phyloP scores from a whole-genome alignment of 2,113 vertebrate genomes.

The Pollimyrus isidori region DNA sequence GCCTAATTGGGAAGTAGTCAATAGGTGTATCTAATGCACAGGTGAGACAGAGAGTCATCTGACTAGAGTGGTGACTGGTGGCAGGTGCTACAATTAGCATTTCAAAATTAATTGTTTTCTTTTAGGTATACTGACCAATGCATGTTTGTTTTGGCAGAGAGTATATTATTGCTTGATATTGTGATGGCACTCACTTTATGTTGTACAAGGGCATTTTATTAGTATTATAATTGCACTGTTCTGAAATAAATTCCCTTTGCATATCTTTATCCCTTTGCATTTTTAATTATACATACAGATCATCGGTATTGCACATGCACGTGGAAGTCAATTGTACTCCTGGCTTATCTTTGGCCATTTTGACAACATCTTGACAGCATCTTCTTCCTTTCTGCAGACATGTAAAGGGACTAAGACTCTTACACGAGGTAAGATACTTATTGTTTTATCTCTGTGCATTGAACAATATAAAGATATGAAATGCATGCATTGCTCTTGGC shows the following conservation, averaged over 20 bases:
- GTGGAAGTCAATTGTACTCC: neutral
- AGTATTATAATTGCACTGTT: neutral
- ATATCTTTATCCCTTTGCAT: neutral
- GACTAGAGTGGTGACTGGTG: too few relatives aligned
- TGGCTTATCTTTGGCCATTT: neutral
- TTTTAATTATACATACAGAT: neutral
- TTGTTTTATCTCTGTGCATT: neutral
- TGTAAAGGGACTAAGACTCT: constrained; percentile 71
- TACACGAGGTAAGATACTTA: constrained; percentile 67
- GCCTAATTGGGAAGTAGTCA: too few relatives aligned
- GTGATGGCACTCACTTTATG: neutral
- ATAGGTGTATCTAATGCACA: too few relatives aligned
- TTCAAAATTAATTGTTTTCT: neutral
- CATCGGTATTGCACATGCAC: neutral
- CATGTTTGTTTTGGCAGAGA: neutral
- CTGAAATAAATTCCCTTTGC: neutral
- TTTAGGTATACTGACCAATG: neutral
- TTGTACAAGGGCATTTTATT: neutral
- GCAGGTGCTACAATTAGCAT: neutral
- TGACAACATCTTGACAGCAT: neutral
- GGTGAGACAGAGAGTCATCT: too few relatives aligned
- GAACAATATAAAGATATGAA: neutral
- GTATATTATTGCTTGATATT: neutral
- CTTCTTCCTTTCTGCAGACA: constrained; percentile 65
- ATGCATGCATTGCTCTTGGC: neutral